Evolutionary conservation across 23 tunicate genomes (phyloP), one percentile per base, ranked within the genome.

Genomic region (Styela clava): DNA sequence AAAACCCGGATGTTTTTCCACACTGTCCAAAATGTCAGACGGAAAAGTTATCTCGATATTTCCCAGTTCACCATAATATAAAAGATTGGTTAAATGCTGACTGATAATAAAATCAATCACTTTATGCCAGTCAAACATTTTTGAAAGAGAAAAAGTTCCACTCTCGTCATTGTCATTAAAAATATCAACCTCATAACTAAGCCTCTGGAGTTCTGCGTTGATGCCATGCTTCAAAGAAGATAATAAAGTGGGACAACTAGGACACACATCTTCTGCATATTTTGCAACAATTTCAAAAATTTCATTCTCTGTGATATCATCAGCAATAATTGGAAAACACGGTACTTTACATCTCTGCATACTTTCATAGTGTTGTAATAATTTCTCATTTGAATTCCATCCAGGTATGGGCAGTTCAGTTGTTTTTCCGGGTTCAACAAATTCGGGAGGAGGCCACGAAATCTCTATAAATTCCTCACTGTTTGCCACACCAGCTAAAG

Each of bases 361-460:
- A 1, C 27, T 29, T 12, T 51, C 65, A 76, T 33, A 76, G n/a
- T 44, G 35, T n/a, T 0, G 31, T 21, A 44, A 33, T 23, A 76
- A 56, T 1, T 35, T 36, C 16, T 76, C 81, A 24, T 76, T 56
- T 22, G 27, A n/a, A 44, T 76, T 76, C 81, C 81, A 76, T 22
- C 65, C 64, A 22, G 32, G 62, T 44, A 12, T 22, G 7, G 24
- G 37, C 35, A 30, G 5, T 44, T 25, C 33, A 12, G 12, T 36
- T 9, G 7, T 64, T 21, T 44, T 24, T 61, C 63, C 86, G 62
- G 67, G 16, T 44, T 44, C 12, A 24, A n/a, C 1, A 61, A 84
- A 68, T 35, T 84, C 85, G 51, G 70, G 22, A 2, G 89, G 65
- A 64, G 95, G 95, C 95, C 95, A 89, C 3, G 95, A 81, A 27